Evolutionary conservation across 2,797 vertebrate genomes (phyloP).

Genomic region (Coendou prehensilis): DNA sequence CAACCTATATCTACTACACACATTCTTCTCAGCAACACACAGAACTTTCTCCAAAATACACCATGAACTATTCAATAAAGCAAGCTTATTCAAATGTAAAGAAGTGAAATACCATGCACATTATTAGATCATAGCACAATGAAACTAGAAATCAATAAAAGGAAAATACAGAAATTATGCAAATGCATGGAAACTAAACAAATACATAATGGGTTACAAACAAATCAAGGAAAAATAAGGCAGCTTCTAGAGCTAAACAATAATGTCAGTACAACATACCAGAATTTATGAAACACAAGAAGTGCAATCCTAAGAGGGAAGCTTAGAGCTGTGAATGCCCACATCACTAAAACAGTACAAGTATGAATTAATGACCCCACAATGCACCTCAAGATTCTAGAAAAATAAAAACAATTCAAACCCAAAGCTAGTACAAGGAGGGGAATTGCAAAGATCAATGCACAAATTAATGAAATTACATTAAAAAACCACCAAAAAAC

Average conservation of each 20-base stretch:
- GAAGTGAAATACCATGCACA: background rate
- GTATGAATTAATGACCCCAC: background rate
- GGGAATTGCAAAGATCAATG: background rate
- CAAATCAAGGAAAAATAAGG: background rate
- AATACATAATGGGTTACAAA: background rate
- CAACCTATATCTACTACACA: background rate
- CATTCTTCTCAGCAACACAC: background rate
- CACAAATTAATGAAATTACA: background rate
- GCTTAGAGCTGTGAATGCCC: background rate
- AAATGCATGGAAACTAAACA: background rate
- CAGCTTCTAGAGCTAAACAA: too few species aligned
- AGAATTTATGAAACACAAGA: too few species aligned
- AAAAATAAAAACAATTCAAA: too few species aligned
- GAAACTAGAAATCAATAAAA: background rate
- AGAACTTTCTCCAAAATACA: background rate
- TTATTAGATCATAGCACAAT: background rate
- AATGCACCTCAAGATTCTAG: background rate
- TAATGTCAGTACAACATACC: too few species aligned
- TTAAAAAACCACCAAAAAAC: background rate
- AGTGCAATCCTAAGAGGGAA: background rate
- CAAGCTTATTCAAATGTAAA: background rate
- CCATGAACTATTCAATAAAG: background rate
- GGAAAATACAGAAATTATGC: background rate
- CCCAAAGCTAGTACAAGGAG: too few species aligned
- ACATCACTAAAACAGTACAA: background rate